Evolutionary conservation across 2,797 vertebrate genomes (phyloP), one percentile per base, ranked within the genome.

Genomic region (Spondyliosoma cantharus): DNA sequence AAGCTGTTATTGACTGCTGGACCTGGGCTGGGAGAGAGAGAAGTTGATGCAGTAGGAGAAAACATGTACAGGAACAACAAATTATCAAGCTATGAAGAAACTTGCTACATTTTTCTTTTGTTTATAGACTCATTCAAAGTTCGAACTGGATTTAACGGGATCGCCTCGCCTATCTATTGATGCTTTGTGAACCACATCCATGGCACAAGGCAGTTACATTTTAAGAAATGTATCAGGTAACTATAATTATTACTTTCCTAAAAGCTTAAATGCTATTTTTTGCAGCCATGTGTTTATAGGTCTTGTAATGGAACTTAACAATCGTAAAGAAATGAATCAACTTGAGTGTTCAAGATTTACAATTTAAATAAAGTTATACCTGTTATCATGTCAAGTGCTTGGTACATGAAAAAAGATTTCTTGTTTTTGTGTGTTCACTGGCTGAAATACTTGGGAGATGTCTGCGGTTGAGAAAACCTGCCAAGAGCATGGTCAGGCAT

Each of bases 141-240:
- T 78, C 48, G 2, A 15, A 57, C 43, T 81, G 82, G 79, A 89
- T 59, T 19, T 74, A 69, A 82, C 83, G 3, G 63, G 49, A 71
- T 48, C 8, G 4, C 63, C 75, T 24, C 45, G n/a, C 59, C 43
- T 43, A 37, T 37, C 32, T 37, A 9, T 42, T 71, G 72, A 71
- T 29, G 25, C 32, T 63, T 60, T 69, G 49, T 73, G 57, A 75
- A 72, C 68, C 15, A 22, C 12, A 24, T 58, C 59, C 71, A 87
- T 92, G 91, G 82, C 87, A 86, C 85, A 90, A 81, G 87, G 83
- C 63, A 78, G 73, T 68, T 82, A 81, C 74, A 57, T 83, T 73
- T 74, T 84, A 25, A 83, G 62, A 78, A 90, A 80, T 84, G 76
- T 72, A 48, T 71, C 89, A 94, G 94, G 93, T 94, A 93, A 87